Evolutionary conservation across 2,888 invertebrate species (phyloP), one percentile per base, ranked within the genome.

Genomic region (Chromoteleia sp.): DNA sequence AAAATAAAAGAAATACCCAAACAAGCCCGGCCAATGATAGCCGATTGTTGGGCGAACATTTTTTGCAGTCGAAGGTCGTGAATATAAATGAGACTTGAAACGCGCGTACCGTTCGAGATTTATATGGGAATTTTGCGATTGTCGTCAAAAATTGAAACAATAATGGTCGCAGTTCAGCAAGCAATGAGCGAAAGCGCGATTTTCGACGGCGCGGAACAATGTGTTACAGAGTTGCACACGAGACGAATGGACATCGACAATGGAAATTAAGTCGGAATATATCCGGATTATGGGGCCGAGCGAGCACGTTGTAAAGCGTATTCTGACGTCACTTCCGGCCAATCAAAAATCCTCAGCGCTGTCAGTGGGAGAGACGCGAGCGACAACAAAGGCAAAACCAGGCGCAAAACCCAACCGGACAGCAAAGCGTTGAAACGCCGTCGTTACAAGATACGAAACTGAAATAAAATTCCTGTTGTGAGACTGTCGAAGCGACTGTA

Each of bases 251-350:
- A 61, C 75, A 75, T 71, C 75, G 77, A 78, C 82, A 82, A 78
- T 82, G 61, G 82, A 82, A 82, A 82, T 82, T 78, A 82, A 74
- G 83, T 75, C 77, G 58, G 58, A 75, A 77, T 79, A 73, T 73
- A 84, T 82, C 81, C 77, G 85, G 85, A 86, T 86, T 86, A 85
- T 82, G 84, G 84, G 80, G 85, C 71, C 59, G 79, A 79, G 58
- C 70, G 84, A 74, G 79, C 85, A 79, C 84, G 84, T 84, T 87
- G 86, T 86, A 87, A 87, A 89, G 89, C 88, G 85, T 84, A 86
- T 85, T 86, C 79, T 90, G 89, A 90, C 90, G 90, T 90, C 90
- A 90, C 90, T 90, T 91, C 90, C 90, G 90, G 89, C 87, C 90
- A 91, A 91, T 91, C 90, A 91, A 90, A 90, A 90, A 88, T 87